Base-by-base conservation (phyloP, 1,140 invertebrate genomes). In the Drosophila dunni region DNA sequence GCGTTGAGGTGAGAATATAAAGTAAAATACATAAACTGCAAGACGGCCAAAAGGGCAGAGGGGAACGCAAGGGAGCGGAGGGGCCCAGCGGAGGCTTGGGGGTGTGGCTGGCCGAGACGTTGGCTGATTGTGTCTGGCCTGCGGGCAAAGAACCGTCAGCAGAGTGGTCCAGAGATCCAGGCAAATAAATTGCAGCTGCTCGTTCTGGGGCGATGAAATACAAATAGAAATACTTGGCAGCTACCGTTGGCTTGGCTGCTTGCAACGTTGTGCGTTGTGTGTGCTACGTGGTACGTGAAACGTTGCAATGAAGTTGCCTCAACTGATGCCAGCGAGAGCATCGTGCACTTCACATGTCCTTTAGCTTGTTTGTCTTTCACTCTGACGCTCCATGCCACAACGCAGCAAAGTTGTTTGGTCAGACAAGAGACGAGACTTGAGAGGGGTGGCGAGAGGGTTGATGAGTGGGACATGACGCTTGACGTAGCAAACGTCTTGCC, bases 161-260 rank as follows among this genome's bases (percentile, higher is more conserved):
- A 60, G 61, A 56, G 70, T 68, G 65, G 68, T 58, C 50, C 17
- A 53, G 51, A 68, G 29, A 54, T 34, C 50, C 50, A 75, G 79
- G 73, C 69, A 88, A 88, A 89, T 84, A 88, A 88, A 88, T 88
- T 88, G 84, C 84, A 88, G 84, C 84, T 89, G 84, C 84, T 72
- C 75, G 76, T 70, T 24, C 54, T 73, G 51, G 80, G 83, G 84
- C 80, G 84, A 84, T 88, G 84, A 88, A 88, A 88, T 88, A 89
- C 84, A 88, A 88, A 88, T 88, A 88, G 84, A 88, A 88, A 88
- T 89, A 88, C 84, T 88, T 89, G 84, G 84, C 84, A 88, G 84
- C 84, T 88, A 88, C 84, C 86, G 84, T 79, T 72, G 73, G 46
- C 63, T 20, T 20, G 17, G 17, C 17, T 20, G 6, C 45, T 64